Conservation (phyloP, 1,140 invertebrate species). For the Bombus pyrosoma region DNA sequence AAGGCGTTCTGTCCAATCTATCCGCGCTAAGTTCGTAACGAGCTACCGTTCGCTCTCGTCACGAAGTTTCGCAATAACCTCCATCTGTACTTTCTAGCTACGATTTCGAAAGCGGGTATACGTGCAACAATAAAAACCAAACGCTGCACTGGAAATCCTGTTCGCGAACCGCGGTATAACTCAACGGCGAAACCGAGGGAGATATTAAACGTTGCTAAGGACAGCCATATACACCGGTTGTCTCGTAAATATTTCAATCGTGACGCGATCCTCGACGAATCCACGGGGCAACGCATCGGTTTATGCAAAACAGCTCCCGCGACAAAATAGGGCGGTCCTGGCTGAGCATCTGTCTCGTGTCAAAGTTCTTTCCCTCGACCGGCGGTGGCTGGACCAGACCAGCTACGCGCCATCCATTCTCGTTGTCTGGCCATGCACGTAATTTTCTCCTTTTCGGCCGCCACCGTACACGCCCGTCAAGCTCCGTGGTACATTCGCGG, state of each 20-base stretch:
- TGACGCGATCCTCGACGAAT: conserved; percentile 24
- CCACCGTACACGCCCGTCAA: not conserved
- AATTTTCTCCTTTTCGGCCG: conserved; percentile 34
- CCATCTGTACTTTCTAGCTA: not conserved
- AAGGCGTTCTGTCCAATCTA: conserved; percentile 22
- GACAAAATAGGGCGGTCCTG: conserved; percentile 54
- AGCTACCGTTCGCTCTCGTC: conserved; percentile 1
- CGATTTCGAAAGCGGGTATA: conserved; percentile 7
- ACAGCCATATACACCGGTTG: not conserved
- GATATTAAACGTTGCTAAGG: conserved; percentile 30
- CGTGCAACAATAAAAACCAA: conserved; percentile 6
- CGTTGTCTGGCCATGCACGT: conserved; percentile 54
- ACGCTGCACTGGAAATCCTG: not conserved
- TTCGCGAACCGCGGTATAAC: not conserved
- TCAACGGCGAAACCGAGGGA: not conserved
- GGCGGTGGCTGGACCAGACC: not conserved
- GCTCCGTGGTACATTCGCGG: not conserved
- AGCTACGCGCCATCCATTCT: conserved; percentile 46
- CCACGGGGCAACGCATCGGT: not conserved
- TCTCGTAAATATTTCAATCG: conserved; percentile 47
- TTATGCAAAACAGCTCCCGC: conserved; percentile 53
- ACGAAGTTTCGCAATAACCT: conserved; percentile 48
- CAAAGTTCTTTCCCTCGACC: conserved; percentile 46
- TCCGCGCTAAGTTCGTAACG: conserved; percentile 10
- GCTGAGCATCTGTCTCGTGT: conserved; percentile 62